phyloP scores from a whole-genome alignment of 2,888 invertebrate genomes.

The Drosophila anomalata region DNA sequence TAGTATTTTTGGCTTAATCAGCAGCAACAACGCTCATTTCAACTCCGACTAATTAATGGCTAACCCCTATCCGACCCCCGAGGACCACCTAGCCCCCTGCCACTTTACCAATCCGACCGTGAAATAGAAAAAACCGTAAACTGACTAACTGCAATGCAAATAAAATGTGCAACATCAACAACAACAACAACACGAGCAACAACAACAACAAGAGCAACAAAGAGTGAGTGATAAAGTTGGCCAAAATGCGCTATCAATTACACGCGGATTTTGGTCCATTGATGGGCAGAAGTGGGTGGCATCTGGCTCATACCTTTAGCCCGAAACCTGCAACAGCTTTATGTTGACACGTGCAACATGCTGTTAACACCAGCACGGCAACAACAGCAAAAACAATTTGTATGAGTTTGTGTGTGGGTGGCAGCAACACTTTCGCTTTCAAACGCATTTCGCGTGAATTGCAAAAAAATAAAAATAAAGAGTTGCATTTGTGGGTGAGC shows the following conservation, averaged over 20 bases:
- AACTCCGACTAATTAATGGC: constrained; percentile 68
- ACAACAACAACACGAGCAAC: constrained; percentile 21
- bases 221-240: constrained; percentile 64
- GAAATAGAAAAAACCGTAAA: constrained; percentile 31
- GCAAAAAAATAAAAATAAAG: constrained; percentile 55
- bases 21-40: constrained; percentile 43
- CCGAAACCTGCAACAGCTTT: constrained; percentile 66
- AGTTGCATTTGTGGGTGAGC: constrained; percentile 40
- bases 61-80: constrained; percentile 1
- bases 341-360: constrained; percentile 78
- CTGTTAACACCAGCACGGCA: constrained; percentile 66
- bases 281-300: constrained; percentile 24
- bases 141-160: constrained; percentile 70
- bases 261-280: constrained; percentile 71
- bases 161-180: constrained; percentile 53
- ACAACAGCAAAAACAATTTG: constrained; percentile 41
- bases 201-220: constrained; percentile 26
- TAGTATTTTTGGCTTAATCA: constrained; percentile 57
- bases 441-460: constrained; percentile 74
- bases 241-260: constrained; percentile 73
- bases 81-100: not conserved
- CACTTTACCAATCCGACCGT: constrained; percentile 25
- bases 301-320: constrained; percentile 14
- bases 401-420: constrained; percentile 26
- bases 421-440: constrained; percentile 78